phyloP scores from a whole-genome alignment of 2,888 invertebrate genomes.

The Bruchidius siliquastri region DNA sequence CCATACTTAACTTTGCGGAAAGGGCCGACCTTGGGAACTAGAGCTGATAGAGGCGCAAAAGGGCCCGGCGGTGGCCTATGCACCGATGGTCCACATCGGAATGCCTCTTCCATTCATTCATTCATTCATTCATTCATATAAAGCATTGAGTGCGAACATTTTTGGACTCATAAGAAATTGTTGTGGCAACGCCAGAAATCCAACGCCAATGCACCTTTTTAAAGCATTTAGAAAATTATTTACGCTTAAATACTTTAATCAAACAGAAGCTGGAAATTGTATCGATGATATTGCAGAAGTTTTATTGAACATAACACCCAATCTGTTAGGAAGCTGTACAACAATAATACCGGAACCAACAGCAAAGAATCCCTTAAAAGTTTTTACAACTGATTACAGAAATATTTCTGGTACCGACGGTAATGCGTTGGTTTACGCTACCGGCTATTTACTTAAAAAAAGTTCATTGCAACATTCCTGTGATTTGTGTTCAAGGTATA shows the following conservation, averaged over 20 bases:
- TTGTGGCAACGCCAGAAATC: conserved; percentile 18
- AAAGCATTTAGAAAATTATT: conserved; percentile 22
- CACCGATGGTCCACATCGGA: no score
- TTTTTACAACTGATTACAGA: conserved; percentile 11
- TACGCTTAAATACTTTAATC: conserved; percentile 13
- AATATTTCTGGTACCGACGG: conserved; percentile 10
- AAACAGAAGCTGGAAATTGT: conserved; percentile 16
- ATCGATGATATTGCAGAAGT: conserved; percentile 18
- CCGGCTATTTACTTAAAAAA: conserved; percentile 14
- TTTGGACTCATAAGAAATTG: conserved; percentile 21
- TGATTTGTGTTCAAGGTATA: background rate
- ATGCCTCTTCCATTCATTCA: no score
- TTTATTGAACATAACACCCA: conserved; percentile 14
- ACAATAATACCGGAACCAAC: conserved; percentile 1
- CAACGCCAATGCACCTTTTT: conserved; percentile 19
- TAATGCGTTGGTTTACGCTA: conserved; percentile 15
- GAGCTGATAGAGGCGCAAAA: no score
- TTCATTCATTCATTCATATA: no score
- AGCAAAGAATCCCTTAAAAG: background rate
- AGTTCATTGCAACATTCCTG: conserved; percentile 12
- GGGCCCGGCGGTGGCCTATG: no score
- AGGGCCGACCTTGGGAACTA: no score
- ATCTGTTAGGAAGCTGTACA: conserved; percentile 7
- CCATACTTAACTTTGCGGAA: no score
- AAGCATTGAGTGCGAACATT: no score